Evolutionary conservation across 1,140 invertebrate genomes (phyloP), one percentile per base, ranked within the genome.

Genomic region (Cydia fagiglandana): DNA sequence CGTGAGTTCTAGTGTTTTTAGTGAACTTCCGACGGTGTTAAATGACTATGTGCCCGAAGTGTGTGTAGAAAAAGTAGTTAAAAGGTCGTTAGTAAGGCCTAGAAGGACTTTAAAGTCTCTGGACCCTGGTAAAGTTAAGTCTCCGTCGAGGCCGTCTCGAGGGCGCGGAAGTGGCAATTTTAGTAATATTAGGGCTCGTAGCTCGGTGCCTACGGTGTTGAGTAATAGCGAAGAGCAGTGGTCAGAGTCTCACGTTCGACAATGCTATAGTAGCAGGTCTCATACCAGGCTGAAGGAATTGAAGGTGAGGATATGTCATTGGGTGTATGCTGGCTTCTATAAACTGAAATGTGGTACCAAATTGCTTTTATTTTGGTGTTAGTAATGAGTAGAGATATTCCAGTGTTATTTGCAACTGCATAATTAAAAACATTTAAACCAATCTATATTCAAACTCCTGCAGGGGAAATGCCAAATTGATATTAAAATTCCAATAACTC

Each of bases 21-120:
- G 76, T 79, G 89, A 92, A 77, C 83, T 92, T 53, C 91, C 91
- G 24, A 75, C 82, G 17, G 85, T 89, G 77, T 82, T 92, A 74
- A 82, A 88, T 77, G 89, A 89, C 70, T 92, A 87, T 78, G 73
- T 79, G 70, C 83, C 85, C 17, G 86, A 86, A 5, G 38, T 68
- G 15, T 41, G 56, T 34, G 17, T n/a, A 38, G 80, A 86, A 34
- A 86, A 80, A 45, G 78, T 82, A 47, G 82, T 74, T 41, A 77
- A 75, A 41, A 84, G 79, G 5, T 77, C 78, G 76, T 81, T 86
- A 6, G 83, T 88, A 13, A 91, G 89, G 73, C 91, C 89, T 10
- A 86, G 85, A 64, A 84, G 79, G 66, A 92, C 91, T 15, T 66
- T 92, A 41, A 82, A 83, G 73, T 91, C 89, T 50, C 74, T 88